Evolutionary conservation across 2,113 vertebrate genomes (phyloP).

Genomic region (Forbesichthys agassizii): DNA sequence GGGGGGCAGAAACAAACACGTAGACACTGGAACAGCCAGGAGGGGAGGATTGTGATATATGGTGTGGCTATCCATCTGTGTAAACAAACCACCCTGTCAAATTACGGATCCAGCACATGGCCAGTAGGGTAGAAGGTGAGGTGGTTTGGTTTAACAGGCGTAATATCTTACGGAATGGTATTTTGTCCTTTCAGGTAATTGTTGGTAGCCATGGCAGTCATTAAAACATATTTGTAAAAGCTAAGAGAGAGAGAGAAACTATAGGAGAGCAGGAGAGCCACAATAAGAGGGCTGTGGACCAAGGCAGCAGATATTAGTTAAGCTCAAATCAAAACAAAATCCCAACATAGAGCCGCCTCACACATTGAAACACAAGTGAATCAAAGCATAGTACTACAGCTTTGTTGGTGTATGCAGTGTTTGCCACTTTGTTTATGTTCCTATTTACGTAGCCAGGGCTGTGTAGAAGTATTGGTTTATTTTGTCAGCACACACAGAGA

Average conservation of each 20-base stretch:
- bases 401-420: too few species aligned
- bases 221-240: constrained; percentile 5
- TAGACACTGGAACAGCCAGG: background rate
- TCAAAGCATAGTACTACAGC: too few species aligned
- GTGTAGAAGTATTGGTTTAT: too few species aligned
- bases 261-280: too few species aligned
- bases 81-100: background rate
- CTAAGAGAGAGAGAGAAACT: too few species aligned
- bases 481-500: too few species aligned
- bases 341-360: too few species aligned
- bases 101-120: background rate
- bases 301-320: constrained; percentile 38
- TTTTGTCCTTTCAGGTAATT: constrained; percentile 46
- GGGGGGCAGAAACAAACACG: background rate
- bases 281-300: background rate
- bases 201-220: constrained; percentile 23
- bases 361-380: too few species aligned
- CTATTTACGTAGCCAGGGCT: too few species aligned
- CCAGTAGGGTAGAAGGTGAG: background rate
- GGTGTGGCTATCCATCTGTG: background rate
- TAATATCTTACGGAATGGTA: constrained; percentile 25
- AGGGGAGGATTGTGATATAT: background rate
- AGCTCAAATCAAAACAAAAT: too few species aligned
- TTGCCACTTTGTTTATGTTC: too few species aligned
- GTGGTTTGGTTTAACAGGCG: background rate